Evolutionary conservation across 2,888 invertebrate species (phyloP), one percentile per base, ranked within the genome.

Genomic region (Athalia circularis): DNA sequence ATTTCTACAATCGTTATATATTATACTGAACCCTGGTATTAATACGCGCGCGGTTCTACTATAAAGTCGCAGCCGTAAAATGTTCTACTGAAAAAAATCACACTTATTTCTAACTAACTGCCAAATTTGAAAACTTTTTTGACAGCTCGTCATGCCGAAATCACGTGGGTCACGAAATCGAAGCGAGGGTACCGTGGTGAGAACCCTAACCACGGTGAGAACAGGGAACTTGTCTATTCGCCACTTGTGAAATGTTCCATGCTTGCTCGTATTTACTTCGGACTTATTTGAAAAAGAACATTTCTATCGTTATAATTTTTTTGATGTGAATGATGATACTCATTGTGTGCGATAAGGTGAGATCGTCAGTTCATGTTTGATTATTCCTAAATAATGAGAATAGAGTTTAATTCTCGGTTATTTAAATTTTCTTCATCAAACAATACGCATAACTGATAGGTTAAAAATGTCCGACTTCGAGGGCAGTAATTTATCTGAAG

Each of bases 401-500:
- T n/a, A 9, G 47, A 45, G 9, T 7, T 47, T 47, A 13, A 59
- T 59, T 45, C 11, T 57, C 8, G 8, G 43, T 29, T 70, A 45
- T 4, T 47, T 11, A n/a, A 9, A 47, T 52, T 13, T 13, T 59
- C 15, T 0, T 7, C 47, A 5, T 5, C 45, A n/a, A 59, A 72
- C 47, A 47, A 47, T 15, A 45, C 59, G 9, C 11, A 29, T 7
- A 50, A n/a, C 9, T 11, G 45, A 72, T 72, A 72, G 72, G 61
- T 77, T 77, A 70, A 72, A 29, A 75, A 83, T 83, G 15, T 75
- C 75, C 11, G 77, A 81, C 11, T 81, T 77, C 8, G 86, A 88
- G 68, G 82, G 83, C 4, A 84, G 86, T 29, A 29, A 29, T 72
- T 65, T 86, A n/a, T 81, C 88, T 3, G 92, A 92, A 62, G 90